These are phyloP conservation scores for Leptonema lineaticorne DNA, from an alignment of 1,140 invertebrate species.

Conservation along the genomic window DNA sequence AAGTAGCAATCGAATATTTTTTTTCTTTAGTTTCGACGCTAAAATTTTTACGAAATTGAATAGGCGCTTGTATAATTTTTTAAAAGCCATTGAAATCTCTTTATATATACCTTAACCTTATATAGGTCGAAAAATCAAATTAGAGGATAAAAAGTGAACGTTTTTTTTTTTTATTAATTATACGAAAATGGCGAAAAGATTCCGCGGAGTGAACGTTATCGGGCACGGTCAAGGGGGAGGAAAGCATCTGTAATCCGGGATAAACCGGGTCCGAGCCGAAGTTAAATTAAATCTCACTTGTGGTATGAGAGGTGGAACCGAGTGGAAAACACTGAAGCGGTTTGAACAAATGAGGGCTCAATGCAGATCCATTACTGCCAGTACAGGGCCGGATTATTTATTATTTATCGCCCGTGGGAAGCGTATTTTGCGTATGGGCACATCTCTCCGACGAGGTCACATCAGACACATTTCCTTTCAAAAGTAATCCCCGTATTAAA, in stretches of 20 bases:
- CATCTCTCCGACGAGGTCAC: neutral
- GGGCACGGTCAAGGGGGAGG: slow-evolving; percentile 14
- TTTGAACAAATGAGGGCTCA: neutral
- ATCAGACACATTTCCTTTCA: neutral
- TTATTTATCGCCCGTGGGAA: neutral
- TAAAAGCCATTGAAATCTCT: too few species aligned
- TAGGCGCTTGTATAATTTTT: too few species aligned
- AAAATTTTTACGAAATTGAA: too few species aligned
- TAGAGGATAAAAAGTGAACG: too few species aligned
- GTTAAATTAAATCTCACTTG: slow-evolving; percentile 30
- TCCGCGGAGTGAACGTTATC: neutral
- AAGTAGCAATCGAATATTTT: too few species aligned
- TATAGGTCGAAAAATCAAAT: too few species aligned
- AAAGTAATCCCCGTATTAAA: too few species aligned
- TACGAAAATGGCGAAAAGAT: neutral
- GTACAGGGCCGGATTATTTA: neutral
- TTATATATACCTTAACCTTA: too few species aligned
- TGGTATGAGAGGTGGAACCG: neutral
- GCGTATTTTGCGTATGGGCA: neutral
- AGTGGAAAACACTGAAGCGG: too few species aligned
- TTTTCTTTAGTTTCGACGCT: too few species aligned
- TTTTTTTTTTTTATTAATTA: slow-evolving; percentile 1
- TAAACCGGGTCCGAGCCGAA: slow-evolving; percentile 21
- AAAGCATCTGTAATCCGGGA: slow-evolving; percentile 24
- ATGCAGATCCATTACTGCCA: neutral